Percentiles rank a stretch among this genome's conserved stretches.
Conservation (phyloP, 2,113 vertebrate genomes). For the Neogobius melanostomus region DNA sequence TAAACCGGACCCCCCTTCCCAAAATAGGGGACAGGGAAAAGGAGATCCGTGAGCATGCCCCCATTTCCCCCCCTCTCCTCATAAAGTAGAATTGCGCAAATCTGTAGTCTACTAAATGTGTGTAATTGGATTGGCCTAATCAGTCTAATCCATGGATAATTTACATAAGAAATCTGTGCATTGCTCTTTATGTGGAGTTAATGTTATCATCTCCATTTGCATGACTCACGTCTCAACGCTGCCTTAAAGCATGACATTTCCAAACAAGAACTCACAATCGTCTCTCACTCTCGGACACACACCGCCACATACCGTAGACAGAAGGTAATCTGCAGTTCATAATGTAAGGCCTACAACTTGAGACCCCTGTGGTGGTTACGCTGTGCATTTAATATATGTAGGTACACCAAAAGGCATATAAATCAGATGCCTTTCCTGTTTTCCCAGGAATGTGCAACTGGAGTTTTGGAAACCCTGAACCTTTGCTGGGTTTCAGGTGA, state of each 20-base stretch:
- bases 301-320: not conserved
- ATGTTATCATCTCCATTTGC: not conserved
- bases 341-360: not conserved
- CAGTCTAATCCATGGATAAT: not conserved
- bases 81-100: not conserved
- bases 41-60: constrained; percentile 43
- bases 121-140: not conserved
- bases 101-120: not conserved
- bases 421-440: not conserved
- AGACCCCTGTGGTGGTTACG: not conserved
- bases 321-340: not conserved
- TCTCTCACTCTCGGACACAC: not conserved
- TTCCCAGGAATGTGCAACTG: no score
- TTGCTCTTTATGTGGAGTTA: not conserved
- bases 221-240: not conserved
- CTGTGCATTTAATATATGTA: not conserved
- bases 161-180: not conserved
- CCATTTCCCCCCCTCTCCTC: constrained; percentile 31
- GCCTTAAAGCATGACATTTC: not conserved
- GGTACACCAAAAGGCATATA: no score
- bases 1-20: constrained; percentile 76
- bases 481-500: no score
- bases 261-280: not conserved
- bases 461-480: no score
- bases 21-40: constrained; percentile 78